Evolutionary conservation across 1,140 invertebrate species (phyloP).

Genomic region (Drosophila teissieri): DNA sequence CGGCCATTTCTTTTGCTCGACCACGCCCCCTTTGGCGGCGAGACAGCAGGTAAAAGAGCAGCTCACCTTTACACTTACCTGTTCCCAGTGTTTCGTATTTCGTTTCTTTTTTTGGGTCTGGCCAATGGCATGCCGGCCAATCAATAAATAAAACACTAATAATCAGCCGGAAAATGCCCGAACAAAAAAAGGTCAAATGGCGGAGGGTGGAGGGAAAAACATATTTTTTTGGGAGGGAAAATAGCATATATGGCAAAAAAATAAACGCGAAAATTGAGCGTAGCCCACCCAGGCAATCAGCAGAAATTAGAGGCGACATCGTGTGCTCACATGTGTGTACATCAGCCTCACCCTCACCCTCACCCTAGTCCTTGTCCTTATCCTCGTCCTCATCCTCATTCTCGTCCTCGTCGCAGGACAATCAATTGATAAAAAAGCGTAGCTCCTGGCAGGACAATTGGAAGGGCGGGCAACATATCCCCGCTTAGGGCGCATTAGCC

Average conservation of each 20-base stretch:
- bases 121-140: conserved; percentile 72
- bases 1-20: not conserved
- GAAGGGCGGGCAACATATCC: conserved; percentile 14
- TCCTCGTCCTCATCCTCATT: conserved; percentile 18
- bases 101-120: conserved; percentile 18
- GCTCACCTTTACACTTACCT: conserved; percentile 2
- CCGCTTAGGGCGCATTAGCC: conserved; percentile 71
- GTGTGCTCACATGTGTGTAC: conserved; percentile 28
- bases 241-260: not conserved
- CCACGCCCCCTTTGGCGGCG: conserved; percentile 4
- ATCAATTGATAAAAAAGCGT: conserved; percentile 72
- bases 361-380: too few species aligned
- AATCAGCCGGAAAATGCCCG: conserved; percentile 38
- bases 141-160: conserved; percentile 68
- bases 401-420: conserved; percentile 40
- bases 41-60: conserved; percentile 49
- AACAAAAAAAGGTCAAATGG: conserved; percentile 8
- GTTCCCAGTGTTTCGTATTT: too few species aligned
- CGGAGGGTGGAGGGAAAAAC: conserved; percentile 27
- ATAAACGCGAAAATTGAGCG: conserved; percentile 42
- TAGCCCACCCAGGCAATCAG: conserved; percentile 71
- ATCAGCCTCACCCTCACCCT: conserved; percentile 48
- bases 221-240: conserved; percentile 46
- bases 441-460: conserved; percentile 9
- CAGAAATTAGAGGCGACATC: conserved; percentile 55